These are phyloP conservation scores for Crenichthys baileyi DNA, from an alignment of 2,797 vertebrate genomes.

Conservation along the genomic window DNA sequence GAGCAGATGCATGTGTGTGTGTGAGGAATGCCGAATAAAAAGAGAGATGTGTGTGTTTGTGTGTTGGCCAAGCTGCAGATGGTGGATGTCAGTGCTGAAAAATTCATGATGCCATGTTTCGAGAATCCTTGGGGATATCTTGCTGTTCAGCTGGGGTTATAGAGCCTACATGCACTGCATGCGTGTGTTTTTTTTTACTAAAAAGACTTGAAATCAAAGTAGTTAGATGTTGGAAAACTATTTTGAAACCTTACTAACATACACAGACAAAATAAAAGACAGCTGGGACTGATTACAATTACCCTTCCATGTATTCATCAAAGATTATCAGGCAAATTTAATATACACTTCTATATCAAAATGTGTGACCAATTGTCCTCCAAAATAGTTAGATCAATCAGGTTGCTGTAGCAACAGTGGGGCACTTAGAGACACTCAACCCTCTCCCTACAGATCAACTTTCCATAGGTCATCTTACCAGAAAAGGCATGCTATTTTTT, in stretches of 20 bases:
- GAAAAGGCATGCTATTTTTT: not conserved
- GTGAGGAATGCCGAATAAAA: slow-evolving; percentile 51
- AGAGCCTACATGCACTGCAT: slow-evolving; percentile 57
- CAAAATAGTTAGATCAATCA: not conserved
- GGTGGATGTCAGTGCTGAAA: slow-evolving; percentile 78
- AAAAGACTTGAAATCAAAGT: slow-evolving; percentile 34
- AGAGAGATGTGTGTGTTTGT: slow-evolving; percentile 25
- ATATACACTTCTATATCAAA: not conserved
- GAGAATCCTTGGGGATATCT: slow-evolving; percentile 76
- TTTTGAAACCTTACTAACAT: slow-evolving; percentile 5
- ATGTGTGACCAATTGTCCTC: not conserved
- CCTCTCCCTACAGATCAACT: not conserved
- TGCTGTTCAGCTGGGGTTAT: slow-evolving; percentile 76
- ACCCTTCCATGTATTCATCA: not conserved
- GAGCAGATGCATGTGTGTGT: slow-evolving; percentile 57
- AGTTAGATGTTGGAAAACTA: slow-evolving; percentile 20
- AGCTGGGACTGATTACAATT: not conserved
- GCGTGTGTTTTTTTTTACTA: slow-evolving; percentile 2
- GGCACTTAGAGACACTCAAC: not conserved
- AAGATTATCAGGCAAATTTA: not conserved
- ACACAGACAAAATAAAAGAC: not conserved
- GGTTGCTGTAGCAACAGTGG: not conserved
- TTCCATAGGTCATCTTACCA: not conserved
- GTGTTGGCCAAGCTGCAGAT: slow-evolving; percentile 72
- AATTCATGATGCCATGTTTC: slow-evolving; percentile 82